Base-by-base conservation (phyloP, 2,113 vertebrate genomes). In the Coptodon rendalli region DNA sequence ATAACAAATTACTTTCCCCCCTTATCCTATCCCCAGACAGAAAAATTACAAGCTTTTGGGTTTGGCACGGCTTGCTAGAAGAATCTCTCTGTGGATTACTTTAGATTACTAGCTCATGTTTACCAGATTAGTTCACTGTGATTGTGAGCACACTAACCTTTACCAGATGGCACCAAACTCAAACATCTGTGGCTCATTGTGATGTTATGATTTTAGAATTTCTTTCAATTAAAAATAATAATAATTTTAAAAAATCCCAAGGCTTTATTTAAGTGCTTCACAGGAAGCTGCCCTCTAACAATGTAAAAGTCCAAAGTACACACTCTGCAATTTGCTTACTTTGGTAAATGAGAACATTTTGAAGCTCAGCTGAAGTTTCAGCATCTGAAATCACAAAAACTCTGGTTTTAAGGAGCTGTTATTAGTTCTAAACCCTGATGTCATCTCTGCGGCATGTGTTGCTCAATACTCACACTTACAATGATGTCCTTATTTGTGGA, bases 191-290 rank as follows among this genome's bases (percentile, higher is more conserved):
- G 40, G 22, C 22, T 27, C 13, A 45, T 45, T 73, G 22, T 73
- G 38, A 73, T 73, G 13, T 73, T 8, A 10, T 27, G 1, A 27
- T 27, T 73, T 73, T 10, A 19, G 9, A 16, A 45, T 16, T 16
- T 45, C 17, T 73, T 45, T 73, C 13, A 45, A 45, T 68, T 45
- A 27, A 73, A 27, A 66, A 66, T 36, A 12, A 5, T n/a, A n/a
- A 36, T n/a, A 63, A n/a, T 36, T 63, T 2, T 0, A 1, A 1
- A 68, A 45, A 13, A 17, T 73, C 2, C 9, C 68, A 76, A 76
- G 40, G 24, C 16, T 76, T 76, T 76, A 27, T 48, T 48, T 45
- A 29, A 17, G 40, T 16, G 9, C 9, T 29, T 48, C 14, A 48
- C 40, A 29, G 8, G 24, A 76, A 48, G 68, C 68, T 48, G 22